These are phyloP conservation scores for Hydrotaea cyrtoneurina DNA, from an alignment of 2,888 invertebrate genomes.

Conservation along the genomic window DNA sequence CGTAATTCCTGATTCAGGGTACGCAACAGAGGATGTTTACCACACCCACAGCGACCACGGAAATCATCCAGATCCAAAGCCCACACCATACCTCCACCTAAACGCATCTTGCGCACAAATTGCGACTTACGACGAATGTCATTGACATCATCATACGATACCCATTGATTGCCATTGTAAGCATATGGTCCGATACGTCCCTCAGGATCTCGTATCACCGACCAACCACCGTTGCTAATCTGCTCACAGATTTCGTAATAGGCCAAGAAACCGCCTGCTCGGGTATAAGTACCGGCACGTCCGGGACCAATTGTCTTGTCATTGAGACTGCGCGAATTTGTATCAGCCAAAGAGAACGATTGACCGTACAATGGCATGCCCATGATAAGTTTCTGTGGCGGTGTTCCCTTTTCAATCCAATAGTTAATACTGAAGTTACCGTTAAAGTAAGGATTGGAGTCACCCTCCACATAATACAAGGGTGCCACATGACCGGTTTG, in stretches of 20 bases:
- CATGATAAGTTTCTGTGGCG: conserved; percentile 85
- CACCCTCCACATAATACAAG: conserved; percentile 85
- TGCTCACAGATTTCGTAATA: conserved; percentile 89
- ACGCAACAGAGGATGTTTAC: conserved; percentile 85
- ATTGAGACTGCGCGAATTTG: conserved; percentile 82
- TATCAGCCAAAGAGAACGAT: conserved; percentile 85
- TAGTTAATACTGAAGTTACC: conserved; percentile 87
- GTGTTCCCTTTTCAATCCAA: conserved; percentile 86
- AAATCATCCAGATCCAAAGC: conserved; percentile 90
- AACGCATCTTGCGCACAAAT: conserved; percentile 82
- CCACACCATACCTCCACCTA: conserved; percentile 90
- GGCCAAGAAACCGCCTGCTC: conserved; percentile 88
- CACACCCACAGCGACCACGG: conserved; percentile 86
- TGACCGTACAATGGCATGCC: conserved; percentile 90
- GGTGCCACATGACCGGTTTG: conserved; percentile 89
- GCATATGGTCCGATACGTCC: conserved; percentile 88
- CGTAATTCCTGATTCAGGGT: conserved; percentile 84
- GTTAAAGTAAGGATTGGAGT: conserved; percentile 85
- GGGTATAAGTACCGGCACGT: conserved; percentile 86
- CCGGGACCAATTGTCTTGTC: conserved; percentile 86
- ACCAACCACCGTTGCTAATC: conserved; percentile 83
- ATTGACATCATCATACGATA: conserved; percentile 87
- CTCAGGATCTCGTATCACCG: conserved; percentile 84
- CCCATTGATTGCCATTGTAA: conserved; percentile 88
- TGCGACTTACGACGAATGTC: conserved; percentile 85